Percentiles rank a stretch among this genome's conserved stretches.
phyloP scores from a whole-genome alignment of 1,140 invertebrate species.

The Orchesella cincta region DNA sequence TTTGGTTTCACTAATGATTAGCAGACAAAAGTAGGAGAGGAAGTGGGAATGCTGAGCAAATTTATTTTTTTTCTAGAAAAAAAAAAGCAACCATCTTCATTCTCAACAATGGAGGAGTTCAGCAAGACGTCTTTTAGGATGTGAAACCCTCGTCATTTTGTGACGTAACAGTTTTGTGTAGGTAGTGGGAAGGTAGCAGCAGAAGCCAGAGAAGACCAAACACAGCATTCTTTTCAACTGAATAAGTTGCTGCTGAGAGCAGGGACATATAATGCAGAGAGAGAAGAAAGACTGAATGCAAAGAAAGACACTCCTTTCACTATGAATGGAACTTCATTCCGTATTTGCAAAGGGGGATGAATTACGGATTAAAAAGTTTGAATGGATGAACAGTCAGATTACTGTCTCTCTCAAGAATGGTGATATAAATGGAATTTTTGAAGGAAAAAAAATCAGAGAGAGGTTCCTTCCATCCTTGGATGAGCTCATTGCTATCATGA shows the following conservation, averaged over 20 bases:
- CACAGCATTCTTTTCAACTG: neutral
- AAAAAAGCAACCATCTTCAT: no score
- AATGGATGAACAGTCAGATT: neutral
- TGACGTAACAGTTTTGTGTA: neutral
- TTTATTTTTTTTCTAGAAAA: no score
- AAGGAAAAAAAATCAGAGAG: no score
- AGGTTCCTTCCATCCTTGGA: no score
- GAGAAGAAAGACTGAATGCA: neutral
- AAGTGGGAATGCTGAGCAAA: neutral
- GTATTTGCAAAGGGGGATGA: no score
- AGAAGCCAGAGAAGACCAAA: no score
- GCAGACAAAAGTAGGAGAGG: neutral
- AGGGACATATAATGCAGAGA: neutral
- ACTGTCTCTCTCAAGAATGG: neutral
- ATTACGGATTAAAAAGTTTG: neutral
- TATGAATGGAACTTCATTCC: neutral
- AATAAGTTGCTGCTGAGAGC: no score
- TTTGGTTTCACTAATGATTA: neutral
- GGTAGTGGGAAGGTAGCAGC: no score
- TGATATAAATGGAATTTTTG: neutral
- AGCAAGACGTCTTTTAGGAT: neutral
- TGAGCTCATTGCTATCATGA: no score
- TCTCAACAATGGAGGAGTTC: no score
- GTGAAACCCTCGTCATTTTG: no score
- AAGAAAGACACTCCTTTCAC: constrained; percentile 14